These are phyloP conservation scores for Plebejus anna DNA, from an alignment of 2,888 invertebrate species.

Conservation along the genomic window DNA sequence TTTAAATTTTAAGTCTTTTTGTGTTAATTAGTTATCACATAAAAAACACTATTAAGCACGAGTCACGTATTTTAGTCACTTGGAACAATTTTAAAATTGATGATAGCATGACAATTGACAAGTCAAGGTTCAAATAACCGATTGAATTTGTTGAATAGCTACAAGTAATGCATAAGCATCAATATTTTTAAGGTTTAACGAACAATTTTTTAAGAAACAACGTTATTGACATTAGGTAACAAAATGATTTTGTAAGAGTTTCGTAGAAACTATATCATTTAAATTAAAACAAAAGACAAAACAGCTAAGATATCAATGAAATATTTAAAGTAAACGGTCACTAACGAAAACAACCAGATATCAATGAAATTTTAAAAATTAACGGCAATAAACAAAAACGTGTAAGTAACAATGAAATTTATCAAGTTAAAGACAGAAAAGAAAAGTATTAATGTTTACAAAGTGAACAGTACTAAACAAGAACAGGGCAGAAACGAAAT, in stretches of 20 bases:
- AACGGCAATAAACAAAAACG: too few species aligned
- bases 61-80: not conserved
- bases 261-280: not conserved
- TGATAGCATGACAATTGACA: not conserved
- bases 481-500: too few species aligned
- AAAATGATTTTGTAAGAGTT: not conserved
- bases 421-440: not conserved
- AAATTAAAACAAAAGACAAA: constrained; percentile 31
- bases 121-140: not conserved
- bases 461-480: too few species aligned
- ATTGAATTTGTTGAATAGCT: not conserved
- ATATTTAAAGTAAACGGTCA: not conserved
- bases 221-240: not conserved
- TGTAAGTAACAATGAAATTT: not conserved
- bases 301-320: constrained; percentile 28
- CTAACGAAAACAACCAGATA: constrained; percentile 36
- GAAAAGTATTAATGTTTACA: not conserved
- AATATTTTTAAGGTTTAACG: not conserved
- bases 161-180: not conserved
- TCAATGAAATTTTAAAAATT: too few species aligned
- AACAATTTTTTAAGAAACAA: constrained; percentile 3
- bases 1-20: not conserved
- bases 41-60: not conserved
- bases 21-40: not conserved
- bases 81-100: not conserved